These are phyloP conservation scores for Hepsetus odoe DNA, from an alignment of 2,113 vertebrate genomes.

Conservation along the genomic window DNA sequence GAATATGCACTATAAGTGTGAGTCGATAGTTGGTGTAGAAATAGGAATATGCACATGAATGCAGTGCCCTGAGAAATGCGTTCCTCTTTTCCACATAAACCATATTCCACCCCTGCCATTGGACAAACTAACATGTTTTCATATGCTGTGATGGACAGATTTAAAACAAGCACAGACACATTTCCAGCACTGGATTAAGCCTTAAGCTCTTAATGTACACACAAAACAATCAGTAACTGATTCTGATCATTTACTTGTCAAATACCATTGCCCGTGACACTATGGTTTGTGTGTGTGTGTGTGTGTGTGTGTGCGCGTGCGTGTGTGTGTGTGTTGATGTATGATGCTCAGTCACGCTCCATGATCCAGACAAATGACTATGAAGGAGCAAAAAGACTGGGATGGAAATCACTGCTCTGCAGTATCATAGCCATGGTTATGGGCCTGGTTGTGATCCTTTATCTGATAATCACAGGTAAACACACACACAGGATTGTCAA, in stretches of 20 bases:
- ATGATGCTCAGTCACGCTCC: conserved; percentile 77
- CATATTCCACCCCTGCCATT: no score
- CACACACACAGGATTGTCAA: neutral
- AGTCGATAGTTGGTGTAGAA: no score
- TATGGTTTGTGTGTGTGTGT: neutral
- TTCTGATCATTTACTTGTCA: neutral
- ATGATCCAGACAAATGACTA: conserved; percentile 79
- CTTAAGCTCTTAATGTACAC: no score
- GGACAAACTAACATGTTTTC: no score
- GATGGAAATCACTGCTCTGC: conserved; percentile 80
- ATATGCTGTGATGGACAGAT: no score
- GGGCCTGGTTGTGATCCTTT: conserved; percentile 65
- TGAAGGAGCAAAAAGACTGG: conserved; percentile 81
- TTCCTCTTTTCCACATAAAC: no score
- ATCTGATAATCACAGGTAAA: conserved; percentile 51
- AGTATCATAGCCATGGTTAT: conserved; percentile 81
- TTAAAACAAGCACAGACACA: no score
- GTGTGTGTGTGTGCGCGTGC: neutral
- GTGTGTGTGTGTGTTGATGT: conserved; percentile 36
- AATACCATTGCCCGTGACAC: neutral
- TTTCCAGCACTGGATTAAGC: no score
- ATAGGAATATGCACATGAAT: no score
- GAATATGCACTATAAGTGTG: no score
- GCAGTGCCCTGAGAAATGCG: no score
- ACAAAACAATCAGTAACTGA: no score